Conservation (phyloP, 2,888 invertebrate genomes). For the Caenorhabditis japonica region DNA sequence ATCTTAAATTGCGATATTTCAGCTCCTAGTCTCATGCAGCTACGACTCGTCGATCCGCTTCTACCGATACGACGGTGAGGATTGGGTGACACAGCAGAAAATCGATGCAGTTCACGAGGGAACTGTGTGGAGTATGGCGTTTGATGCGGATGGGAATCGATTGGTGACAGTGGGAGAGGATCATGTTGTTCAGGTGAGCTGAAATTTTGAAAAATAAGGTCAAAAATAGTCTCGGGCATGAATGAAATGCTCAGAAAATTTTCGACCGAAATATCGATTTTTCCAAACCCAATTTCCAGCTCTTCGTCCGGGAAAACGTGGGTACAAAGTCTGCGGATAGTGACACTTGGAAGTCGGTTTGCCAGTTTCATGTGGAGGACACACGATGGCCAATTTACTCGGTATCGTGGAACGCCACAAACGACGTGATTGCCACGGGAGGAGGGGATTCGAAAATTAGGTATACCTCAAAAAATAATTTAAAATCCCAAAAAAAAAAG, state of each 20-base stretch:
- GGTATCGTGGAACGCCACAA: conserved; percentile 68
- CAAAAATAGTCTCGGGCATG: too few relatives aligned
- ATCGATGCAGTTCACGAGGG: conserved; percentile 83
- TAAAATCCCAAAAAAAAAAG: conserved; percentile 1
- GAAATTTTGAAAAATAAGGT: conserved; percentile 10
- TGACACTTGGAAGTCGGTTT: conserved; percentile 57
- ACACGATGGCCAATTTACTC: conserved; percentile 74
- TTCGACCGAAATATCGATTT: too few relatives aligned
- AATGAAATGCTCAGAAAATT: too few relatives aligned
- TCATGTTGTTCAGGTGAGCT: conserved; percentile 88
- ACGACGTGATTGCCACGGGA: conserved; percentile 58
- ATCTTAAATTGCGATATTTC: conserved; percentile 19
- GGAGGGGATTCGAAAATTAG: conserved; percentile 62
- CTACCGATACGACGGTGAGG: conserved; percentile 88
- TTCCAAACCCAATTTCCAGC: conserved; percentile 24
- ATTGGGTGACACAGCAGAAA: conserved; percentile 84
- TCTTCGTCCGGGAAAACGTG: conserved; percentile 48
- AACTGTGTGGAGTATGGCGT: conserved; percentile 94
- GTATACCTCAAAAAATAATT: conserved; percentile 9
- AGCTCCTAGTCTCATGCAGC: conserved; percentile 90
- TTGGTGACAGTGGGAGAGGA: conserved; percentile 94
- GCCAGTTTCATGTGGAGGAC: conserved; percentile 49
- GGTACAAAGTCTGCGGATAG: conserved; percentile 35
- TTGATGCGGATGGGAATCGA: conserved; percentile 83
- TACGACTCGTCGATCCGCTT: conserved; percentile 95